Conservation (phyloP, 2,888 invertebrate species). For the Tetranychus piercei region DNA sequence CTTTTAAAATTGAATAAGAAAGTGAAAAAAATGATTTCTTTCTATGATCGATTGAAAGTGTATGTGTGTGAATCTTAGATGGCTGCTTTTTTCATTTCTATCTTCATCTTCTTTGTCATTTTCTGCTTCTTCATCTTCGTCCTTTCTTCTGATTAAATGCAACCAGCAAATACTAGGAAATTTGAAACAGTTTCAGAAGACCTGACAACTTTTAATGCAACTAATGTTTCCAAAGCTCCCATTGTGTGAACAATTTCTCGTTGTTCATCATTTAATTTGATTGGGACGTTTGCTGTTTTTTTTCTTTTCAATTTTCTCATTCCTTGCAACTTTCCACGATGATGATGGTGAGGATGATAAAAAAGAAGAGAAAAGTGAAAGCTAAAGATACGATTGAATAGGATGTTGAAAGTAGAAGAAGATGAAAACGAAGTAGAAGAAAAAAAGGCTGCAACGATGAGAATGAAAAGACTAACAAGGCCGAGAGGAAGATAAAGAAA, state of each 20-base stretch:
- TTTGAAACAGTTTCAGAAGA: neutral
- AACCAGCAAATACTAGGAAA: neutral
- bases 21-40: neutral
- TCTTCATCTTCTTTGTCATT: slow-evolving; percentile 3
- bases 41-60: slow-evolving; percentile 2
- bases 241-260: neutral
- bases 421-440: neutral
- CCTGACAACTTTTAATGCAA: slow-evolving; percentile 1
- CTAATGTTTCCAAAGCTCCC: neutral
- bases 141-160: neutral
- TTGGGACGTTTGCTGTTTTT: slow-evolving; percentile 1
- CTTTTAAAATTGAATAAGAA: neutral
- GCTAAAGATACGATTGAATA: neutral
- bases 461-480: neutral
- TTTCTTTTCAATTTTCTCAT: neutral
- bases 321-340: neutral
- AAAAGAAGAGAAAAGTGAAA: neutral
- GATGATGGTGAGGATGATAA: neutral
- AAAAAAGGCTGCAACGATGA: neutral
- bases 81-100: neutral
- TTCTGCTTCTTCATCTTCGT: neutral
- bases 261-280: slow-evolving; percentile 1
- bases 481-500: neutral
- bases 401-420: neutral
- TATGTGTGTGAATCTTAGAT: neutral